phyloP scores from a whole-genome alignment of 2,888 invertebrate species.

The Argyresthia albistria region DNA sequence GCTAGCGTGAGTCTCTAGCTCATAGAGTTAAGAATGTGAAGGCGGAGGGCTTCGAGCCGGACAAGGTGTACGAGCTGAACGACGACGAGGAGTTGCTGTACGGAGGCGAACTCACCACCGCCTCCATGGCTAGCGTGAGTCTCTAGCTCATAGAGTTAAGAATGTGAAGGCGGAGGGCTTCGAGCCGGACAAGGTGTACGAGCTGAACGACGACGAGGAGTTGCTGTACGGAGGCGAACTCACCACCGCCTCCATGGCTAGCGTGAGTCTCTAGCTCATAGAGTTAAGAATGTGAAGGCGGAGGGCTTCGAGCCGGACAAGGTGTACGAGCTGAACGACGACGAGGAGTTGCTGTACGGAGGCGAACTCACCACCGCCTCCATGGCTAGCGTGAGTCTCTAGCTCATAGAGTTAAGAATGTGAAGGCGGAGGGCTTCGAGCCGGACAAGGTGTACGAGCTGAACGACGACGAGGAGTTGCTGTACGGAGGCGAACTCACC shows the following conservation, averaged over 20 bases:
- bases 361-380: constrained; percentile 72
- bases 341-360: constrained; percentile 95
- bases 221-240: constrained; percentile 88
- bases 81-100: constrained; percentile 97
- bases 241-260: constrained; percentile 65
- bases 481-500: constrained; percentile 87
- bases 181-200: constrained; percentile 67
- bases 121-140: constrained; percentile 66
- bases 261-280: constrained; percentile 36
- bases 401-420: constrained; percentile 16
- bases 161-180: constrained; percentile 68
- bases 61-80: constrained; percentile 77
- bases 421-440: constrained; percentile 69
- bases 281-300: constrained; percentile 55
- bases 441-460: constrained; percentile 73
- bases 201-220: constrained; percentile 95
- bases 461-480: constrained; percentile 95
- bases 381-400: constrained; percentile 59
- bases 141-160: constrained; percentile 16
- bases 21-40: constrained; percentile 45
- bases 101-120: constrained; percentile 77
- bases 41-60: constrained; percentile 67
- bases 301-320: constrained; percentile 68
- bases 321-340: constrained; percentile 85
- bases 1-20: constrained; percentile 48